Evolutionary conservation across 1,140 invertebrate species (phyloP).

Genomic region (Cataglyphis hispanica): DNA sequence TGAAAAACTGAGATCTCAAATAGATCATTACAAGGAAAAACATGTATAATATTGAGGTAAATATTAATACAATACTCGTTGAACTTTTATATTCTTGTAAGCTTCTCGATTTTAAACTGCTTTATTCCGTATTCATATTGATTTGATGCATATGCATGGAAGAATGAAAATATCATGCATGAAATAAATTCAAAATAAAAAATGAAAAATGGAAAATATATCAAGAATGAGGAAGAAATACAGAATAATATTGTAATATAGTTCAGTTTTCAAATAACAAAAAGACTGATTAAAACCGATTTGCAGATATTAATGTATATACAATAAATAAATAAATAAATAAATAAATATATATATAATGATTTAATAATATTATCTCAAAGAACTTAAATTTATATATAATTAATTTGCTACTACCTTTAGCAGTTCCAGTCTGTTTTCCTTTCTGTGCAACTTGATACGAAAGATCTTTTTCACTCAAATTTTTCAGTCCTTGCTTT

Average conservation of each 20-base stretch:
- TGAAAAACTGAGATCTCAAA: neutral
- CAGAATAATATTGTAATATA: too few species aligned
- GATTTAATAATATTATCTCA: too few species aligned
- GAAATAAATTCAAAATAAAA: neutral
- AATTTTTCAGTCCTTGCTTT: conserved; percentile 26
- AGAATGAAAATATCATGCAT: neutral
- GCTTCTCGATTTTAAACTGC: neutral
- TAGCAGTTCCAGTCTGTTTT: conserved; percentile 33
- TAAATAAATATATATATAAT: too few species aligned
- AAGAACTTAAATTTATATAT: too few species aligned
- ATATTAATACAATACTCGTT: neutral
- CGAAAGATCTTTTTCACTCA: conserved; percentile 14
- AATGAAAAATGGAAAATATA: neutral
- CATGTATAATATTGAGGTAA: neutral
- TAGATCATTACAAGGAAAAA: neutral
- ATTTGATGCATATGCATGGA: neutral
- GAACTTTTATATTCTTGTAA: neutral
- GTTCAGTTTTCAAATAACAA: too few species aligned
- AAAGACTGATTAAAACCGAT: too few species aligned
- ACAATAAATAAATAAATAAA: too few species aligned
- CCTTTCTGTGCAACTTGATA: conserved; percentile 30
- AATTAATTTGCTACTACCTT: conserved; percentile 18
- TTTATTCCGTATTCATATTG: neutral
- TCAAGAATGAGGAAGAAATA: neutral
- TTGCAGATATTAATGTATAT: too few species aligned